phyloP scores from a whole-genome alignment of 2,113 vertebrate genomes.

The Neogobius melanostomus region DNA sequence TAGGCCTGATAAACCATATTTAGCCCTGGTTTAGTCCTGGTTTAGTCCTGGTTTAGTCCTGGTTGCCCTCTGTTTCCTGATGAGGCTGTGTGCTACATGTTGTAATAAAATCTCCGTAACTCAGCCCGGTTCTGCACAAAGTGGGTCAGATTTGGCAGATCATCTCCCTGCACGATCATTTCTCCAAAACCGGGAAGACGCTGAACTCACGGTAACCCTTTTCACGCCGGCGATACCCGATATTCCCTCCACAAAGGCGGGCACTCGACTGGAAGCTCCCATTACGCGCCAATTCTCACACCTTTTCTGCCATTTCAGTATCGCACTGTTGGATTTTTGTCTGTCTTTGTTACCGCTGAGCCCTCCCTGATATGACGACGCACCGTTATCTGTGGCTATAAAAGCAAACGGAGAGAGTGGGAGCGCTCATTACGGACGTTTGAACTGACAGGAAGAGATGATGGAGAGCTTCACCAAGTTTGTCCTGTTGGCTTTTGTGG shows the following conservation, averaged over 20 bases:
- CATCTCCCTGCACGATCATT: background rate
- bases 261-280: background rate
- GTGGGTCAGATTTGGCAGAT: too few species aligned
- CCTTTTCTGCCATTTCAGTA: too few species aligned
- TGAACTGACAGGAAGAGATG: background rate
- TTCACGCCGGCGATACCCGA: background rate
- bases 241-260: background rate
- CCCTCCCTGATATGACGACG: background rate
- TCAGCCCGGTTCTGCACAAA: background rate
- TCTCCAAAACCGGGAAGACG: background rate
- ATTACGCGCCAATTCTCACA: background rate
- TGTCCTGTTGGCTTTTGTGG: background rate
- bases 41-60: too few species aligned
- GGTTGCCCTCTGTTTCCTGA: too few species aligned
- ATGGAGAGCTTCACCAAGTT: background rate
- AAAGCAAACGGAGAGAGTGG: background rate
- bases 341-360: background rate
- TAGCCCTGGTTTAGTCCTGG: too few species aligned
- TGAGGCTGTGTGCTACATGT: too few species aligned
- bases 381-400: conserved; percentile 2
- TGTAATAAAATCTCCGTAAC: too few species aligned
- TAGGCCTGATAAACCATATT: too few species aligned
- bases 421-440: background rate
- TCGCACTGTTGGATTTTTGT: too few species aligned
- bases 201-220: background rate